Evolutionary conservation across 2,113 vertebrate genomes (phyloP), one percentile per base, ranked within the genome.

Genomic region (Apodemus speciosus): DNA sequence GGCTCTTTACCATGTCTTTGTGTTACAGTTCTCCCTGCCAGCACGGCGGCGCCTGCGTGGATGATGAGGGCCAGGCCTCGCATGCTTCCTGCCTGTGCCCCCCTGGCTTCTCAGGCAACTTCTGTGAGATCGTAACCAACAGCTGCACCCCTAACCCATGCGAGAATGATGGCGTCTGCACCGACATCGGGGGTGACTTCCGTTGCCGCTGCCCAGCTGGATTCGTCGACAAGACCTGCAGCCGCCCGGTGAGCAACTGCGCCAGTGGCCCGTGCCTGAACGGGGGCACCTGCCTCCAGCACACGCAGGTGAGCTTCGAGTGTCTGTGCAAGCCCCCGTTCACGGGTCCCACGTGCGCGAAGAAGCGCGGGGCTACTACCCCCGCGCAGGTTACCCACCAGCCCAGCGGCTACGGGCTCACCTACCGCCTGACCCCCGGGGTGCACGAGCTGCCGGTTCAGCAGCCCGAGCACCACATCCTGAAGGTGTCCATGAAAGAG

Each of bases 401-500:
- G 46, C 97, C 97, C 81, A 94, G 96, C 83, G 97, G 68, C 92
- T 98, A 94, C 16, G 40, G 80, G 13, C 98, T 98, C 93, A 98
- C 98, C 96, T 98, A 98, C 96, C 98, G 98, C 58, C 85, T 98
- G 53, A 96, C 98, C 9, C 97, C 98, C 6, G 98, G 99, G 94
- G 97, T 98, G 97, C 99, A 98, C 95, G 99, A 99, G 85, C 97
- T 98, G 35, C 97, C 98, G 0, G 97, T 97, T 21, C 98, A 97
- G 0, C 98, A 98, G 9, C 97, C 96, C 40, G 98, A 98, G 53
- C 98, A 98, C 73, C 98, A 98, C 94, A 93, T 99, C 94, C 98
- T 99, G 51, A 99, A 99, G 98, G 99, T 99, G 97, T 98, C 99
- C 76, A 97, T 99, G 96, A 99, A 99, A 97, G 99, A 99, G 98